These are phyloP conservation scores for Sialis fuliginosa DNA, from an alignment of 2,888 invertebrate genomes.

Conservation along the genomic window DNA sequence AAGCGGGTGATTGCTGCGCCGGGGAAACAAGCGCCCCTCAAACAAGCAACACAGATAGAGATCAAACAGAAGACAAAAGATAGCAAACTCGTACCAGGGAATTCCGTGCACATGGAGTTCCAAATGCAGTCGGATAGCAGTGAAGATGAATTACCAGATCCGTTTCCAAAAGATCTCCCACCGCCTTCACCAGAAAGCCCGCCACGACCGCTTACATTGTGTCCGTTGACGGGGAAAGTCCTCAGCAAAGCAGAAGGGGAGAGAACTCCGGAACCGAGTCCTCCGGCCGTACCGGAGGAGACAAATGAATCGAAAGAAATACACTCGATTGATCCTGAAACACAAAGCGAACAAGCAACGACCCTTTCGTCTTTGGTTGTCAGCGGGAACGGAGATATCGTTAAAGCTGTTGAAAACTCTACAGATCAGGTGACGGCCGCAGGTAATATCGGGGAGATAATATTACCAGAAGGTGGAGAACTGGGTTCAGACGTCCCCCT, in stretches of 20 bases:
- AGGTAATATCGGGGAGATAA: slow-evolving; percentile 39
- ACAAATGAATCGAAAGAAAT: background rate
- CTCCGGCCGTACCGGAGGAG: slow-evolving; percentile 13
- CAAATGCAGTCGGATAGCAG: slow-evolving; percentile 29
- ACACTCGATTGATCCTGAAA: slow-evolving; percentile 6
- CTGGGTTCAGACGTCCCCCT: slow-evolving; percentile 38
- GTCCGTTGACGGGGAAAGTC: slow-evolving; percentile 43
- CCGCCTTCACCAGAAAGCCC: slow-evolving; percentile 42
- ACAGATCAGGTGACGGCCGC: slow-evolving; percentile 27
- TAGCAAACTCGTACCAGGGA: slow-evolving; percentile 21
- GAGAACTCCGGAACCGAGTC: slow-evolving; percentile 37
- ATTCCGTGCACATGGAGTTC: slow-evolving; percentile 27
- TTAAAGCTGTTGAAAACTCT: background rate
- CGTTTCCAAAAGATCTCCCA: slow-evolving; percentile 36
- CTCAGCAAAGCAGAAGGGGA: slow-evolving; percentile 42
- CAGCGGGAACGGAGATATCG: slow-evolving; percentile 5
- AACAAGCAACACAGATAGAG: slow-evolving; percentile 7
- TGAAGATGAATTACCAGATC: slow-evolving; percentile 45
- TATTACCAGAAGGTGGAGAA: slow-evolving; percentile 23
- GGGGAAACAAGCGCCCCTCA: slow-evolving; percentile 13
- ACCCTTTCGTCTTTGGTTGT: slow-evolving; percentile 10
- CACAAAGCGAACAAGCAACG: slow-evolving; percentile 19
- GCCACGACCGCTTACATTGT: slow-evolving; percentile 49
- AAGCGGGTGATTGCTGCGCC: slow-evolving; percentile 6
- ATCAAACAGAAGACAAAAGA: slow-evolving; percentile 20